A percentile compares a stretch with the other conserved stretches of the same genome.
Conservation (phyloP, 2,113 vertebrate genomes). For the Psettodes erumei region DNA sequence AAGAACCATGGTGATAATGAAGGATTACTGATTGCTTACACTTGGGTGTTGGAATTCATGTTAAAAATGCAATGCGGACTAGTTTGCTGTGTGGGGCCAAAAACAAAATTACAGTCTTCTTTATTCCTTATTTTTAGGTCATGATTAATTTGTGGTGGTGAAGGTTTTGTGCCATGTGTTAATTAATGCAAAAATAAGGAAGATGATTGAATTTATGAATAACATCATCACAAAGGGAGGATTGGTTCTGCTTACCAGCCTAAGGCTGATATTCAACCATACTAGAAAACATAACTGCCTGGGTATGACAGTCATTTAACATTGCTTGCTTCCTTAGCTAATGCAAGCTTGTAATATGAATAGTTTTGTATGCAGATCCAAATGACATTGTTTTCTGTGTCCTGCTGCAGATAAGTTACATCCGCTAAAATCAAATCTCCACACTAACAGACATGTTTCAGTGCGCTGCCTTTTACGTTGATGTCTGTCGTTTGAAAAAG, state of each 20-base stretch:
- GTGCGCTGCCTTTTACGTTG: too few species aligned
- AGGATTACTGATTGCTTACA: constrained; percentile 55
- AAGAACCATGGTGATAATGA: constrained; percentile 65
- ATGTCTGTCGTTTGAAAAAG: too few species aligned
- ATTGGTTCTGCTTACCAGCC: constrained; percentile 36
- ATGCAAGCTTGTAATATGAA: constrained; percentile 46
- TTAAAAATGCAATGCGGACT: constrained; percentile 53
- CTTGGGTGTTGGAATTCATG: constrained; percentile 54
- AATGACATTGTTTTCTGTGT: constrained; percentile 25
- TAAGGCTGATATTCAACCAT: constrained; percentile 53
- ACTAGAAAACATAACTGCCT: constrained; percentile 37
- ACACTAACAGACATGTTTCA: too few species aligned
- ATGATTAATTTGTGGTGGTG: constrained; percentile 62
- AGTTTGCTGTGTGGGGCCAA: constrained; percentile 58
- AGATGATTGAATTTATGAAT: constrained; percentile 70
- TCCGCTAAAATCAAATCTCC: constrained; percentile 26
- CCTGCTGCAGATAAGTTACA: constrained; percentile 11
- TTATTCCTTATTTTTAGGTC: constrained; percentile 65
- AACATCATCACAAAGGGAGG: constrained; percentile 50
- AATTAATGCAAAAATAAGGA: constrained; percentile 68
- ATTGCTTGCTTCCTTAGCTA: constrained; percentile 28
- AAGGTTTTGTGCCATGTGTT: constrained; percentile 50
- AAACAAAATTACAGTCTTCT: constrained; percentile 64
- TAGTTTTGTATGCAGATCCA: constrained; percentile 32
- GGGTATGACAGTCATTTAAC: constrained; percentile 40